phyloP scores from a whole-genome alignment of 2,113 vertebrate species.

The Pelecanus crispus region DNA sequence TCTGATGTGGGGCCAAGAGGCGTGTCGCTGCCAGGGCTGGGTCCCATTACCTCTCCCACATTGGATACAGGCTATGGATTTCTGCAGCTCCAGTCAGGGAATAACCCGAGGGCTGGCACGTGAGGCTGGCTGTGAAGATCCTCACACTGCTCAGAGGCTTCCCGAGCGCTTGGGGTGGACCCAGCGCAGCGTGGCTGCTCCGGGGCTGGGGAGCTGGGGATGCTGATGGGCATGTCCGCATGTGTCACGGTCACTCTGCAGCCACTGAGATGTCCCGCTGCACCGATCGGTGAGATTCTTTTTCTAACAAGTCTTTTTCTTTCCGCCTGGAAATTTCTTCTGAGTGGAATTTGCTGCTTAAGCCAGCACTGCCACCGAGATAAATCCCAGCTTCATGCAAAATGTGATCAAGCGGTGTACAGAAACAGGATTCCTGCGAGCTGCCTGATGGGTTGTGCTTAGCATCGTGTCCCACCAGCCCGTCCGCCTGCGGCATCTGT shows the following conservation, averaged over 20 bases:
- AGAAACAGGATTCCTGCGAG: slow-evolving; percentile 22
- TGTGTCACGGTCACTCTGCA: neutral
- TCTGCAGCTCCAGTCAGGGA: neutral
- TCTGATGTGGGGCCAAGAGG: slow-evolving; percentile 32
- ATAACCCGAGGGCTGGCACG: neutral
- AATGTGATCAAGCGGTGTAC: neutral
- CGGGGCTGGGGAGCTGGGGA: neutral
- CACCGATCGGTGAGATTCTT: neutral
- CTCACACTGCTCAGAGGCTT: neutral
- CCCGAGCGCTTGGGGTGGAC: neutral
- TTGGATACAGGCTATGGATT: neutral
- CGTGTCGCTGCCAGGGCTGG: neutral
- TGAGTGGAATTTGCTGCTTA: neutral
- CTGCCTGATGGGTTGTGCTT: slow-evolving; percentile 13
- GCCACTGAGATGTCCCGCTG: fast-evolving
- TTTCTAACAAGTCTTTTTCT: neutral
- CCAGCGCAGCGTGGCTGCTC: fast-evolving
- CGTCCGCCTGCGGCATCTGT: neutral
- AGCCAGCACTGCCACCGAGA: neutral
- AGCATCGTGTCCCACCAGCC: neutral
- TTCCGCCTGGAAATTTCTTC: neutral
- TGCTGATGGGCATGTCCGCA: fast-evolving
- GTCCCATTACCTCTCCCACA: neutral
- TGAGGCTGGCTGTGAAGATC: neutral
- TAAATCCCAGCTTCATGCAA: slow-evolving; percentile 27